phyloP scores from a whole-genome alignment of 2,113 vertebrate genomes.

The Aphyosemion australe region DNA sequence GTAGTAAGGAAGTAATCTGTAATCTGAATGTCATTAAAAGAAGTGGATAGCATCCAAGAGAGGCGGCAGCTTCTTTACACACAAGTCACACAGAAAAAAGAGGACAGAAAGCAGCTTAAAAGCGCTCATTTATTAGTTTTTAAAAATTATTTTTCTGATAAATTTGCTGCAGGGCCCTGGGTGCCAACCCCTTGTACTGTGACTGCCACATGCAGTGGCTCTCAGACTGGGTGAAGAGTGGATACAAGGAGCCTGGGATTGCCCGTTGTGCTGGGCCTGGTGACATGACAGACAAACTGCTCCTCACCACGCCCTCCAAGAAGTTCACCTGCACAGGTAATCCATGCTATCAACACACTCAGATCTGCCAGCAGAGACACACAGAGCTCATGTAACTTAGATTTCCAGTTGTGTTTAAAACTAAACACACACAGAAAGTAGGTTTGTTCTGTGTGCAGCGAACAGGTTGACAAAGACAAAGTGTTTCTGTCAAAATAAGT shows the following conservation, averaged over 20 bases:
- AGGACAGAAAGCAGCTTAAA: too few species aligned
- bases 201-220: conserved; percentile 99
- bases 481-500: too few species aligned
- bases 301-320: conserved; percentile 97
- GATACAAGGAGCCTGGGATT: conserved; percentile 97
- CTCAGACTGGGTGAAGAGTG: conserved; percentile 98
- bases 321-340: conserved; percentile 97
- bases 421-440: not conserved
- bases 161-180: conserved; percentile 85
- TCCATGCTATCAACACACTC: not conserved
- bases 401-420: not conserved
- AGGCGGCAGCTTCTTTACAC: too few species aligned
- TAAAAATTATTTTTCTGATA: too few species aligned
- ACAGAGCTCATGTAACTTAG: not conserved
- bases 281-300: conserved; percentile 96
- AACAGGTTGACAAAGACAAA: too few species aligned
- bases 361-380: not conserved
- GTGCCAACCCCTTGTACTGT: conserved; percentile 96
- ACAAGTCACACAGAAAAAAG: not conserved
- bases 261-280: conserved; percentile 93
- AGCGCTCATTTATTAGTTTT: too few species aligned
- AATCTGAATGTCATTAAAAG: too few species aligned
- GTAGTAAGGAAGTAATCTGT: conserved; percentile 6
- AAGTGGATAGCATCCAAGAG: too few species aligned
- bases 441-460: not conserved